Evolutionary conservation across 2,888 invertebrate species (phyloP).

Genomic region (Lithophane leautieri): DNA sequence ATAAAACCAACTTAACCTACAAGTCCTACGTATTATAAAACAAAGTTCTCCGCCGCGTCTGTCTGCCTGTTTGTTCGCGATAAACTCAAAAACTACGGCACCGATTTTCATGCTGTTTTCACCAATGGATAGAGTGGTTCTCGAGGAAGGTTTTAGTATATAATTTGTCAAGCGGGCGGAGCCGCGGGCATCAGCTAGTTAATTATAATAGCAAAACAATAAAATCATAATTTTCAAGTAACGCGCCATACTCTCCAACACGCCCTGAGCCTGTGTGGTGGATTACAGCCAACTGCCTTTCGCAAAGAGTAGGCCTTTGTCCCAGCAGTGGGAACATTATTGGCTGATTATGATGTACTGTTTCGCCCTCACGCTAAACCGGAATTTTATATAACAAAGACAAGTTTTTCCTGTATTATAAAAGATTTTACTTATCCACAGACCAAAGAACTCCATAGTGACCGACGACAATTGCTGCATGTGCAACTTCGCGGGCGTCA

Average conservation of each 20-base stretch:
- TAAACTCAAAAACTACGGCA: too few species aligned
- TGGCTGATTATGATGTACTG: not conserved
- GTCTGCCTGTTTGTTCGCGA: too few species aligned
- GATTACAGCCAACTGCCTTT: not conserved
- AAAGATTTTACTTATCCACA: conserved; percentile 57
- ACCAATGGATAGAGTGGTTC: too few species aligned
- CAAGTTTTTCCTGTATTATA: not conserved
- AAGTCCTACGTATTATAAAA: too few species aligned
- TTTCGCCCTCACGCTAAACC: not conserved
- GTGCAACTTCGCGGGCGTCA: conserved; percentile 96
- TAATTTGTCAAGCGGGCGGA: too few species aligned
- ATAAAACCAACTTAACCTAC: too few species aligned
- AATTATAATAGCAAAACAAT: not conserved
- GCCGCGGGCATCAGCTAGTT: too few species aligned
- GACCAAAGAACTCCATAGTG: conserved; percentile 91
- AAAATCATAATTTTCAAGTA: not conserved
- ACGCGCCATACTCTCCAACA: not conserved
- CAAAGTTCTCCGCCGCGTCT: too few species aligned
- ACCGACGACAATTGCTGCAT: conserved; percentile 97
- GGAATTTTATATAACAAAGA: not conserved
- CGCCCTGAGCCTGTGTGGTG: not conserved
- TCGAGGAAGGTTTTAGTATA: too few species aligned
- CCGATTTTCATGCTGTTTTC: too few species aligned
- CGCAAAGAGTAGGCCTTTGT: not conserved
- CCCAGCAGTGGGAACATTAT: not conserved